Evolutionary conservation across 2,888 invertebrate genomes (phyloP).

Genomic region (Agriopis aurantiaria): DNA sequence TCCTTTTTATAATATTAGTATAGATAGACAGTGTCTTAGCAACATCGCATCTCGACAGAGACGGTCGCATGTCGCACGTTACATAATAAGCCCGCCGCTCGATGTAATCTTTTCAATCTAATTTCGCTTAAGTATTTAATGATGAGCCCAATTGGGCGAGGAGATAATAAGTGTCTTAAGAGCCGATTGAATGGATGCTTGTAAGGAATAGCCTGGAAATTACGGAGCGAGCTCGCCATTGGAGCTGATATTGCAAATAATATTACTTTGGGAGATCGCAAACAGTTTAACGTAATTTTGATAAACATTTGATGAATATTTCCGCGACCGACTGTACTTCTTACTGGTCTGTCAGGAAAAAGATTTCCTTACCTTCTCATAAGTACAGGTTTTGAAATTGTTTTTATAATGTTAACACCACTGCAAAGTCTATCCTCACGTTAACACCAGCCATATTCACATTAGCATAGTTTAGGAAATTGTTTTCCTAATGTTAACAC

Average conservation of each 20-base stretch:
- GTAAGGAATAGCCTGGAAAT: constrained; percentile 24
- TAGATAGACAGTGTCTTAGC: too few species aligned
- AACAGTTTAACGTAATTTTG: background rate
- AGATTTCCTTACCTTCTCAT: too few species aligned
- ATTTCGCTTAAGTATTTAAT: constrained; percentile 40
- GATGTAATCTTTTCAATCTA: constrained; percentile 50
- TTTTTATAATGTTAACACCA: too few species aligned
- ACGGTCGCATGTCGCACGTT: background rate
- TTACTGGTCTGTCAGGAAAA: too few species aligned
- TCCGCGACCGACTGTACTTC: too few species aligned
- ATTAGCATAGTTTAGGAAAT: too few species aligned
- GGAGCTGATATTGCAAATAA: constrained; percentile 19
- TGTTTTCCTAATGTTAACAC: too few species aligned
- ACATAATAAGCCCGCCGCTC: constrained; percentile 5
- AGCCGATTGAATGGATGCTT: constrained; percentile 31
- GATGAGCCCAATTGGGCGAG: constrained; percentile 42
- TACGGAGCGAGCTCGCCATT: constrained; percentile 12
- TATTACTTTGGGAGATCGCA: constrained; percentile 5
- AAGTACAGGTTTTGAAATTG: too few species aligned
- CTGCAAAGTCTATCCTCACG: too few species aligned
- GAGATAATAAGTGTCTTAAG: constrained; percentile 41
- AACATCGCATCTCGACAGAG: background rate
- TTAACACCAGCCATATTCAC: too few species aligned
- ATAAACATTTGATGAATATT: background rate
- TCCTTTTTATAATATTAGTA: too few species aligned